phyloP scores from a whole-genome alignment of 2,797 vertebrate species.

The Myripristis jacobus region DNA sequence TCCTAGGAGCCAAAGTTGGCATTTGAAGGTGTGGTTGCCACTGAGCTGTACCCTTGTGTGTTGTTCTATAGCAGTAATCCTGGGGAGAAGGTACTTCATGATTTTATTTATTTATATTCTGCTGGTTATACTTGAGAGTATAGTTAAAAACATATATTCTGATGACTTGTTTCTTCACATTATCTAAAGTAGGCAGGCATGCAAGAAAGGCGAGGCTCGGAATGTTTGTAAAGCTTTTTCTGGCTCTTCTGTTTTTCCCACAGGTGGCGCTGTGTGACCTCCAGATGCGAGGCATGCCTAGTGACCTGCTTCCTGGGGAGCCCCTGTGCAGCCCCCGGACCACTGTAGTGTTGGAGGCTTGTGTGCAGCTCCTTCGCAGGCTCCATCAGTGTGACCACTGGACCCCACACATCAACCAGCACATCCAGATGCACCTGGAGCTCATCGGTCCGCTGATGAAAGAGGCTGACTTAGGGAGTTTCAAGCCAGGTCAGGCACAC shows the following conservation, averaged over 20 bases:
- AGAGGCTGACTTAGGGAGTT: constrained; percentile 67
- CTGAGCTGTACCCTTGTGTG: constrained; percentile 86
- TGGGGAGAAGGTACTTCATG: constrained; percentile 84
- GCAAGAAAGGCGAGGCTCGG: too few species aligned
- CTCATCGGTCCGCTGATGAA: constrained; percentile 82
- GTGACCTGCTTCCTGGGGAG: constrained; percentile 84
- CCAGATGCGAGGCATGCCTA: constrained; percentile 87
- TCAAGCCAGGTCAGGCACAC: constrained; percentile 65
- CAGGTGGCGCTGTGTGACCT: constrained; percentile 86
- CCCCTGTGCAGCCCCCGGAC: constrained; percentile 84
- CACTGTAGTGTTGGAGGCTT: constrained; percentile 84
- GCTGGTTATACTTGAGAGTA: background rate
- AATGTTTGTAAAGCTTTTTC: background rate
- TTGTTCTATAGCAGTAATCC: constrained; percentile 90
- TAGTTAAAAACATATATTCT: background rate
- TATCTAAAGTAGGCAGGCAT: too few species aligned
- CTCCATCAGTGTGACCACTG: constrained; percentile 83
- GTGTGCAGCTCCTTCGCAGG: constrained; percentile 81
- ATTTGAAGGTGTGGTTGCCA: constrained; percentile 86
- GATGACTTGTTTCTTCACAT: background rate
- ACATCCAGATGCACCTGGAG: constrained; percentile 82
- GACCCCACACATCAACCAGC: constrained; percentile 82
- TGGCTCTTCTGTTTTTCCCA: constrained; percentile 5
- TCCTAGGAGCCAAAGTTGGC: constrained; percentile 86
- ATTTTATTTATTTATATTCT: background rate